These are phyloP conservation scores for Anisognathus igniventris DNA, from an alignment of 2,797 vertebrate species.

Conservation along the genomic window DNA sequence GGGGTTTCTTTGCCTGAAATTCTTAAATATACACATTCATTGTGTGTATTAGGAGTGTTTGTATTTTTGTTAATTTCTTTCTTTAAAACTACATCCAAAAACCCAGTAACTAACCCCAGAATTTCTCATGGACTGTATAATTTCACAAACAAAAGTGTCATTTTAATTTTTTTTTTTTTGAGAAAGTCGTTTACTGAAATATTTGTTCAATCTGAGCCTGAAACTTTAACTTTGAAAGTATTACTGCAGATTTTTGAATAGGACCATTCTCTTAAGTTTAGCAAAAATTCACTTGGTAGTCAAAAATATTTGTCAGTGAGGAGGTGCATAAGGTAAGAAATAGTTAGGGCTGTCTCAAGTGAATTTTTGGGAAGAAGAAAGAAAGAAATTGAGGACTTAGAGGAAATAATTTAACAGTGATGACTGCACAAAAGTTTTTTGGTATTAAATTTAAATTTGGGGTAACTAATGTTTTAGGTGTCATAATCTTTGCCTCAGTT, in stretches of 20 bases:
- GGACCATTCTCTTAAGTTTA: not conserved
- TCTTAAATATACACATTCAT: not conserved
- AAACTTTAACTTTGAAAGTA: not conserved
- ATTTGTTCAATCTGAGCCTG: not conserved
- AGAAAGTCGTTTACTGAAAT: not conserved
- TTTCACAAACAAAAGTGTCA: not conserved
- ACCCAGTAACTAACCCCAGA: not conserved
- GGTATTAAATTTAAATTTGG: not conserved
- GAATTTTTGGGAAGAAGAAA: not conserved
- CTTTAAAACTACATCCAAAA: constrained; percentile 42
- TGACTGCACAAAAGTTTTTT: not conserved
- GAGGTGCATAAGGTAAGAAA: not conserved
- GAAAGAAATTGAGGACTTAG: not conserved
- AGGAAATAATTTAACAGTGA: not conserved
- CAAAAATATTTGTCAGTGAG: not conserved
- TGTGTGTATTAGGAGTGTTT: not conserved
- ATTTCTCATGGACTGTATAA: not conserved
- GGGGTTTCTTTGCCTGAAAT: not conserved
- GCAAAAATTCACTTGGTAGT: not conserved
- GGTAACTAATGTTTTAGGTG: not conserved
- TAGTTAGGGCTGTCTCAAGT: not conserved
- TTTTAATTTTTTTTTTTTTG: not conserved
- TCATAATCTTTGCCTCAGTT: not conserved
- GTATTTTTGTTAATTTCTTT: constrained; percentile 37
- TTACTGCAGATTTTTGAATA: not conserved